Percentiles rank a stretch among this genome's conserved stretches.
Evolutionary conservation across 2,797 vertebrate genomes (phyloP).

Genomic region (Balearica regulorum): DNA sequence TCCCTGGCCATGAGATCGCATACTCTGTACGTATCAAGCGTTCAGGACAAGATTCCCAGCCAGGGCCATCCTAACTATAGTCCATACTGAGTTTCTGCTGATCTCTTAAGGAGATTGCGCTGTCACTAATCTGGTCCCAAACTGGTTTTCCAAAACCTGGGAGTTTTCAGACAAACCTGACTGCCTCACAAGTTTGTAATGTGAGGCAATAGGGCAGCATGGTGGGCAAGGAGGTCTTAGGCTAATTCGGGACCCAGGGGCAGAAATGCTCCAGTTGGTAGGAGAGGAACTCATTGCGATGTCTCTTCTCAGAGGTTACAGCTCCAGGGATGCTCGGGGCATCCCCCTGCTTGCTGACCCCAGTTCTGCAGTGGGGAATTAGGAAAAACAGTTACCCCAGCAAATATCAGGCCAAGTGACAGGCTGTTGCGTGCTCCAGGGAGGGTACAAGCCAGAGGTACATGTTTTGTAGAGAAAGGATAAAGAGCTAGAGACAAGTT

Average conservation of each 20-base stretch:
- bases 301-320: neutral
- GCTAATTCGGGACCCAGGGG: neutral
- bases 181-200: neutral
- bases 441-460: neutral
- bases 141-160: neutral
- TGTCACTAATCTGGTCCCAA: neutral
- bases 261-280: neutral
- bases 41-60: neutral
- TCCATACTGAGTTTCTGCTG: neutral
- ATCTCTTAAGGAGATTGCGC: neutral
- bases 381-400: neutral
- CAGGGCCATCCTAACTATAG: neutral
- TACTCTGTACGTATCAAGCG: neutral
- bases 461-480: neutral
- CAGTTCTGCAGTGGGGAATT: neutral
- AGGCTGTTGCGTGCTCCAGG: rapidly evolving
- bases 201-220: neutral
- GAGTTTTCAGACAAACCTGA: neutral
- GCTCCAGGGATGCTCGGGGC: neutral
- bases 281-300: neutral
- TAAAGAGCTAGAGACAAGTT: neutral
- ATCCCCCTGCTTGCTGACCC: neutral
- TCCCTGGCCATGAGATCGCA: neutral
- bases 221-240: neutral
- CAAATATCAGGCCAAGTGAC: neutral